Conservation (phyloP, 2,888 invertebrate genomes). For the Stenurella melanura region DNA sequence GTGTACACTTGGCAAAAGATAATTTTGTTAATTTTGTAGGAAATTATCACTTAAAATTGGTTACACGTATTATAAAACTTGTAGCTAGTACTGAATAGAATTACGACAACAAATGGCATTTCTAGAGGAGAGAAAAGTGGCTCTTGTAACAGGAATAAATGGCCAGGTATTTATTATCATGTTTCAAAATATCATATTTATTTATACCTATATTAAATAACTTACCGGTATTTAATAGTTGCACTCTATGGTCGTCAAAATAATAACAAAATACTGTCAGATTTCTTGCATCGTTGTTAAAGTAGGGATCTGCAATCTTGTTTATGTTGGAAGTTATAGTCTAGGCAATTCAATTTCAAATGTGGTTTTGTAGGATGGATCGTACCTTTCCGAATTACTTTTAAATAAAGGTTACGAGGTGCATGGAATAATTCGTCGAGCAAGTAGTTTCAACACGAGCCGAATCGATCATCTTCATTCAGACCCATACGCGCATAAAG, state of each 20-base stretch:
- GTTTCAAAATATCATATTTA: constrained; percentile 5
- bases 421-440: constrained; percentile 95
- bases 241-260: background rate
- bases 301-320: background rate
- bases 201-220: background rate
- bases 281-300: background rate
- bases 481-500: constrained; percentile 91
- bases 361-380: constrained; percentile 89
- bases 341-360: background rate
- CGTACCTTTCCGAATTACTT: constrained; percentile 95
- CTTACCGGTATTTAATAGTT: background rate
- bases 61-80: constrained; percentile 1
- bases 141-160: constrained; percentile 96
- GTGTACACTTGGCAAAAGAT: constrained; percentile 37
- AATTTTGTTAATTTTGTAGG: constrained; percentile 13
- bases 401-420: constrained; percentile 94
- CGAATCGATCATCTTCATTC: constrained; percentile 97
- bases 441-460: constrained; percentile 97
- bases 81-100: background rate
- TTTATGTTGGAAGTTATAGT: background rate
- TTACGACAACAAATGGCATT: constrained; percentile 41
- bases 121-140: constrained; percentile 78
- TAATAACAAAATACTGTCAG: background rate
- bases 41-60: constrained; percentile 15
- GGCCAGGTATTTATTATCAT: constrained; percentile 86